Evolutionary conservation across 2,113 vertebrate genomes (phyloP).

Genomic region (Chrysemys picta): DNA sequence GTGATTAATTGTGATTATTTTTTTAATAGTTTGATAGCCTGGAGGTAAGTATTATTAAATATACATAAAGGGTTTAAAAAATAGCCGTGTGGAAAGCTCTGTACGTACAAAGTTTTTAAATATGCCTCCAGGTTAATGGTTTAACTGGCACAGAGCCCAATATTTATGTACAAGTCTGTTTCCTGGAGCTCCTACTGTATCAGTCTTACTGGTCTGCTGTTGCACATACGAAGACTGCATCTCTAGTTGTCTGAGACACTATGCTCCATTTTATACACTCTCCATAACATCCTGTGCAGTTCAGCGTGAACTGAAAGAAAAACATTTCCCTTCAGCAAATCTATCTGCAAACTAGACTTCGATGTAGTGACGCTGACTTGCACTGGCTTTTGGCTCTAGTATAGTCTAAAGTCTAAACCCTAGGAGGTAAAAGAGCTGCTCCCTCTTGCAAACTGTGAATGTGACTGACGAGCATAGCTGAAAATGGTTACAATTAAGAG

Average conservation of each 20-base stretch:
- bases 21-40: too few species aligned
- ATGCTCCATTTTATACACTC: not conserved
- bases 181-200: not conserved
- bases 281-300: not conserved
- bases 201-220: not conserved
- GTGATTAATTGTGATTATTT: too few species aligned
- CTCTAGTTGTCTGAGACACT: not conserved
- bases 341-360: not conserved
- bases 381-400: not conserved
- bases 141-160: conserved; percentile 21
- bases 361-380: fast-evolving
- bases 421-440: not conserved
- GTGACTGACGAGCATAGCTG: fast-evolving
- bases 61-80: not conserved
- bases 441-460: not conserved
- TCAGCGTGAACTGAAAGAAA: not conserved
- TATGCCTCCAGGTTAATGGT: conserved; percentile 19
- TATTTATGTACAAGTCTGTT: conserved; percentile 10
- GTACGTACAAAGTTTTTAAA: not conserved
- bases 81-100: conserved; percentile 1
- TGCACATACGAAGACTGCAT: not conserved
- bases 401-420: not conserved
- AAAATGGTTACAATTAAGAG: fast-evolving
- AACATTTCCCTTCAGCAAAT: not conserved
- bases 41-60: not conserved